Conservation (phyloP, 2,888 invertebrate species). For the Drosophila borborema region DNA sequence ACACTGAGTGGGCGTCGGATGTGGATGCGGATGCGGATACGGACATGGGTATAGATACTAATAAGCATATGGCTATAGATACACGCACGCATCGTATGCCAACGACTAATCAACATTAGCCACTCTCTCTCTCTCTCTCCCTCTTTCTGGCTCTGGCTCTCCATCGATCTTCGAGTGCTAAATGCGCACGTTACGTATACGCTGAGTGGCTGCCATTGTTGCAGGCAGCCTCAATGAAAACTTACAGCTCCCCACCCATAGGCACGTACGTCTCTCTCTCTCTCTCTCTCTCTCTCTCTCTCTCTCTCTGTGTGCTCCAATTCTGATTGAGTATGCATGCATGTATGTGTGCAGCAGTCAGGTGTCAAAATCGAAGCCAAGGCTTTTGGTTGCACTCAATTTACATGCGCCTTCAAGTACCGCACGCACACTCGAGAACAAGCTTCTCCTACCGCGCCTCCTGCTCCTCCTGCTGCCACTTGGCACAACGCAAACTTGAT, state of each 20-base stretch:
- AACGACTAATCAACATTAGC: slow-evolving; percentile 22
- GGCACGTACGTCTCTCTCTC: slow-evolving; percentile 5
- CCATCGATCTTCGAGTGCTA: slow-evolving; percentile 27
- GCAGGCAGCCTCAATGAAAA: slow-evolving; percentile 22
- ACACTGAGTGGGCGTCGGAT: slow-evolving; percentile 7
- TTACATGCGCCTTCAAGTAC: slow-evolving; percentile 47
- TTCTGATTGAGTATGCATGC: slow-evolving; percentile 11
- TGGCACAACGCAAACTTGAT: slow-evolving; percentile 29
- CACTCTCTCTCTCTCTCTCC: neutral
- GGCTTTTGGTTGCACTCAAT: slow-evolving; percentile 50
- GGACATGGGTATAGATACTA: slow-evolving; percentile 5
- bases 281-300: neutral
- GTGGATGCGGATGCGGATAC: slow-evolving; percentile 1
- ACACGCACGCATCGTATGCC: neutral
- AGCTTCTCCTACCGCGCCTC: neutral
- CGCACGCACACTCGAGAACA: slow-evolving; percentile 32
- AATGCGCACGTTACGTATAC: slow-evolving; percentile 49
- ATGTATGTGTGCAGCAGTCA: slow-evolving; percentile 34
- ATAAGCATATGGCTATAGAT: neutral
- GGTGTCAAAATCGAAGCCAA: slow-evolving; percentile 59
- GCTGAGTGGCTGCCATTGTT: slow-evolving; percentile 34
- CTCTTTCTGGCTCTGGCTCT: neutral
- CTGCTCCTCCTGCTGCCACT: slow-evolving; percentile 21
- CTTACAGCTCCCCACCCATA: slow-evolving; percentile 27
- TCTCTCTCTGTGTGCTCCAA: slow-evolving; percentile 28